Evolutionary conservation across 2,888 invertebrate genomes (phyloP), one percentile per base, ranked within the genome.

Genomic region (Coecobrya sp.): DNA sequence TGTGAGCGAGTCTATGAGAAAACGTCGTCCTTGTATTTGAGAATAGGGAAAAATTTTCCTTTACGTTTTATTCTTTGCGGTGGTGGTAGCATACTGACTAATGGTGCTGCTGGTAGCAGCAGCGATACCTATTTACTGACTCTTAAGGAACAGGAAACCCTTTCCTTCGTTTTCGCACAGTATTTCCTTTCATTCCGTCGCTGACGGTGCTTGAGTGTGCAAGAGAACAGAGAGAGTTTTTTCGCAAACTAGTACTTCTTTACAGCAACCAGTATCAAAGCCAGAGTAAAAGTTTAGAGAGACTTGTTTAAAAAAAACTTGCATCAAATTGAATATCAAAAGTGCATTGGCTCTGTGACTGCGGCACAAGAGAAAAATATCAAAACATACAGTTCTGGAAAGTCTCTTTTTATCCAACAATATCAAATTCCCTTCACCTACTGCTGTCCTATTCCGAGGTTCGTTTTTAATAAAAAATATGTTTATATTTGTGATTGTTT

Each of bases 131-230:
- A 73, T 42, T 16, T 16, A 16, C 36, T 11, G 36, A 36, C 36
- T 42, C 19, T n/a, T 19, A 42, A 42, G 42, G 36, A 73, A 42
- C 42, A 42, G 45, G 65, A 42, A 85, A 65, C 65, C 65, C 68
- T 84, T 84, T 11, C 7, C 16, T 30, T 19, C 5, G n/a, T 30
- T 70, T 52, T 36, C 22, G 10, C 42, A 19, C 7, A 36, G 22
- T 36, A 59, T 62, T 55, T 82, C 27, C 68, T 27, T 68, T 89
- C 89, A 89, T 89, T 89, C 89, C 82, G 82, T 89, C 89, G 22
- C 42, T 22, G 89, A 70, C 89, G 89, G 62, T 70, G 89, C 68
- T 22, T 11, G 70, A 82, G 89, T 27, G 52, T 49, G 36, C 65
- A 70, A 65, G 36, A 65, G 36, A 22, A 16, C 27, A 27, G 25